Evolutionary conservation across 2,797 vertebrate genomes (phyloP).

Genomic region (Coregonus suidteri): DNA sequence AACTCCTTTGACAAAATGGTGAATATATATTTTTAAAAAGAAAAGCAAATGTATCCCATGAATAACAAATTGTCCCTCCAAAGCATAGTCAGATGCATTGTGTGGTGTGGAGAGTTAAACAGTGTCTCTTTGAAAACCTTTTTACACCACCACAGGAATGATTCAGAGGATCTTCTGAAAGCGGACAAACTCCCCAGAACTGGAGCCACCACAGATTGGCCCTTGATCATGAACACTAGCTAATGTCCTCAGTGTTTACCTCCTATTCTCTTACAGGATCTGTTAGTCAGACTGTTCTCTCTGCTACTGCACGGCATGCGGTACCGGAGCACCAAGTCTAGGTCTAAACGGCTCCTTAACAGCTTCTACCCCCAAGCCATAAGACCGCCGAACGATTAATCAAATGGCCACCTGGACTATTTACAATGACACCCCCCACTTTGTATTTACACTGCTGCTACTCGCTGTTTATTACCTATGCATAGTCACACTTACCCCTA

Average conservation of each 20-base stretch:
- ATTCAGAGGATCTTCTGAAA: constrained; percentile 6
- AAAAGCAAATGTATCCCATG: constrained; percentile 3
- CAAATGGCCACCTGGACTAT: too few relatives aligned
- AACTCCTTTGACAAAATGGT: not conserved
- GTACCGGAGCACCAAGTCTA: too few relatives aligned
- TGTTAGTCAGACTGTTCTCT: too few relatives aligned
- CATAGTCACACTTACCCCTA: too few relatives aligned
- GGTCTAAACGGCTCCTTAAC: too few relatives aligned
- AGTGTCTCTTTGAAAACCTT: constrained; percentile 10
- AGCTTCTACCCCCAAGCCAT: too few relatives aligned
- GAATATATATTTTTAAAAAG: not conserved
- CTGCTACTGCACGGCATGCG: too few relatives aligned
- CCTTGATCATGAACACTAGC: not conserved
- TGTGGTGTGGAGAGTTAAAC: constrained; percentile 9
- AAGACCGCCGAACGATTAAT: too few relatives aligned
- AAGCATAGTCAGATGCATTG: not conserved
- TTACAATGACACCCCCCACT: too few relatives aligned
- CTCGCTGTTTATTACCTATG: too few relatives aligned
- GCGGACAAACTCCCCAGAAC: not conserved
- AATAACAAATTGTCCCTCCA: not conserved
- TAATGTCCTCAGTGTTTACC: constrained; percentile 12
- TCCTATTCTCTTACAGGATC: constrained; percentile 17
- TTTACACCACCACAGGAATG: not conserved
- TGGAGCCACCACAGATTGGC: not conserved
- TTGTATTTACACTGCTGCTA: too few relatives aligned